Evolutionary conservation across 1,140 invertebrate species (phyloP), one percentile per base, ranked within the genome.

Genomic region (Cardiocondyla obscurior): DNA sequence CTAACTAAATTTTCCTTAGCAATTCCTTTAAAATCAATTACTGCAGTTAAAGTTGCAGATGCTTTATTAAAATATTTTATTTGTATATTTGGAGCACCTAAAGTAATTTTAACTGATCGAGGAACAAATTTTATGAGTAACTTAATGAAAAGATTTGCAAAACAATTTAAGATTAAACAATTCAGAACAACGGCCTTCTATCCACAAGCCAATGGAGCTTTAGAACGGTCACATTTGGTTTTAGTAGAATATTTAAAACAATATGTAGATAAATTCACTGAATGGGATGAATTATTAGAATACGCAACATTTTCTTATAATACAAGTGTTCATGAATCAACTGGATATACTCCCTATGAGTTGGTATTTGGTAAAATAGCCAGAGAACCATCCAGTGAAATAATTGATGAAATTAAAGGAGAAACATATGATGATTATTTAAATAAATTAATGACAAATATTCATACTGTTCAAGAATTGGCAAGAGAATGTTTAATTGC

Each of bases 241-340:
- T 72, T 94, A 65, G 85, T 81, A 30, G 92, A 94, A 60, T 94
- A 92, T 87, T 65, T 93, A 22, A 92, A 90, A 89, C 89, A 92
- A 82, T 94, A 88, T 76, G 84, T 94, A 4, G 65, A 88, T 53
- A 92, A 7, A 60, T 90, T 92, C 86, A 87, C 58, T 3, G 88
- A 94, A 74, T 94, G 93, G 91, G 88, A 90, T 51, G 60, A 91
- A 73, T 93, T 82, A 81, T 53, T 94, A 53, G 49, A 85, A 39
- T 92, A 90, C 30, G 91, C 91, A 0, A 91, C 91, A 86, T 94
- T 93, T 60, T 87, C 83, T 39, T 94, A 93, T 74, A 94, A 93
- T 70, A 92, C 89, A 14, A 86, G 77, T 33, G 62, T 60, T 7
- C 90, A 92, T 82, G 64, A 81, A 16, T 82, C 87, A 10, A 90